These are phyloP conservation scores for Balaeniceps rex DNA, from an alignment of 2,113 vertebrate species.

Conservation along the genomic window DNA sequence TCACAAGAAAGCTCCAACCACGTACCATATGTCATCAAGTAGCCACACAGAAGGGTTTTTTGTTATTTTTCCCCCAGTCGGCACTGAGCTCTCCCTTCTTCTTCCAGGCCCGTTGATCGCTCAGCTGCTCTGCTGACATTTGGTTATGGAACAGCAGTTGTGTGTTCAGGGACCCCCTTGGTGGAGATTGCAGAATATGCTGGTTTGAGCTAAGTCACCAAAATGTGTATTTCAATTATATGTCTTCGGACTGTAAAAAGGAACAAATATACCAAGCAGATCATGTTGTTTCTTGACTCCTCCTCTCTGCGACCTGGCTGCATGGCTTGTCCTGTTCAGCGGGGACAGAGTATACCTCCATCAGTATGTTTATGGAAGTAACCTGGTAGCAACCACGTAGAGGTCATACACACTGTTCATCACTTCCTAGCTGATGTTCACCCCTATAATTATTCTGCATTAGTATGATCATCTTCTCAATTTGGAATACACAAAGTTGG, in stretches of 20 bases:
- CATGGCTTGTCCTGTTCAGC: background rate
- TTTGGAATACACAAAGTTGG: background rate
- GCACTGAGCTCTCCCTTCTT: background rate
- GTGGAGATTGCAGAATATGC: background rate
- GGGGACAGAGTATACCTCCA: too few relatives aligned
- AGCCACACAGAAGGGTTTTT: background rate
- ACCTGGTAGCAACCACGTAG: background rate
- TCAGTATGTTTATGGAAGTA: background rate
- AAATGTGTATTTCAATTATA: accelerated
- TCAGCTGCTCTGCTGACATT: constrained; percentile 7
- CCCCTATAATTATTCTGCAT: background rate
- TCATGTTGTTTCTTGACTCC: background rate
- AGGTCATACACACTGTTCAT: background rate
- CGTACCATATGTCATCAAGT: background rate
- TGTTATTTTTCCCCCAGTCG: background rate
- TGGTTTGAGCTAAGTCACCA: background rate
- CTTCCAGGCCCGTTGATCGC: background rate
- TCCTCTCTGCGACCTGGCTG: background rate
- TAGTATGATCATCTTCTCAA: background rate
- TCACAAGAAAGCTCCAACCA: background rate
- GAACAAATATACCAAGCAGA: background rate
- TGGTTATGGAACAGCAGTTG: background rate
- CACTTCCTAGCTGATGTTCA: background rate
- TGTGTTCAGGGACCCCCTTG: accelerated
- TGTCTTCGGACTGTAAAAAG: background rate